Evolutionary conservation across 2,888 invertebrate genomes (phyloP).

Genomic region (Belgica antarctica): DNA sequence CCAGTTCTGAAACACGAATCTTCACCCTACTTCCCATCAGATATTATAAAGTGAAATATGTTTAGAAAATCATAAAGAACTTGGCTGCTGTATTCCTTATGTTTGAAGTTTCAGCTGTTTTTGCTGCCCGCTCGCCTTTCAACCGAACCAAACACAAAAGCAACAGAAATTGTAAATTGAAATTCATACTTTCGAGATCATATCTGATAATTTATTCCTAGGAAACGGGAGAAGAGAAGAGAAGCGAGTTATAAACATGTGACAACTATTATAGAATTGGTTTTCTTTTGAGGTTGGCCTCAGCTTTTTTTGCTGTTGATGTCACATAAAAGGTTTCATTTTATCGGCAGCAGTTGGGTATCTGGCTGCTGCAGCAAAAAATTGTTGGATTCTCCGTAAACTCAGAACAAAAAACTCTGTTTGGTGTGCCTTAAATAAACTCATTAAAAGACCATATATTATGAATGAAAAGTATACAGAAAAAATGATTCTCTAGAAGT

Average conservation of each 20-base stretch:
- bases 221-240: background rate
- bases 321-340: slow-evolving; percentile 26
- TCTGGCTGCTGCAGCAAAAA: slow-evolving; percentile 3
- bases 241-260: slow-evolving; percentile 31
- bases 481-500: too few relatives aligned
- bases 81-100: slow-evolving; percentile 23
- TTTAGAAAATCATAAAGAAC: background rate
- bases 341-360: background rate
- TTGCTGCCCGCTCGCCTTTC: background rate
- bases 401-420: background rate
- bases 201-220: slow-evolving; percentile 41
- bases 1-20: too few relatives aligned
- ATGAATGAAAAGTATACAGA: slow-evolving; percentile 13
- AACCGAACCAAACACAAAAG: too few relatives aligned
- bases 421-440: slow-evolving; percentile 37
- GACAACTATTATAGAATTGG: slow-evolving; percentile 40
- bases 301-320: background rate
- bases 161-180: slow-evolving; percentile 24
- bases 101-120: slow-evolving; percentile 4
- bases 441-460: slow-evolving; percentile 41
- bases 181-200: slow-evolving; percentile 38
- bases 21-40: too few relatives aligned
- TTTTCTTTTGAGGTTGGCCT: background rate
- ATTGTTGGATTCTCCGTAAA: slow-evolving; percentile 22
- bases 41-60: too few relatives aligned